Conservation (phyloP, 2,888 invertebrate species). For the Cataglyphis cursor region DNA sequence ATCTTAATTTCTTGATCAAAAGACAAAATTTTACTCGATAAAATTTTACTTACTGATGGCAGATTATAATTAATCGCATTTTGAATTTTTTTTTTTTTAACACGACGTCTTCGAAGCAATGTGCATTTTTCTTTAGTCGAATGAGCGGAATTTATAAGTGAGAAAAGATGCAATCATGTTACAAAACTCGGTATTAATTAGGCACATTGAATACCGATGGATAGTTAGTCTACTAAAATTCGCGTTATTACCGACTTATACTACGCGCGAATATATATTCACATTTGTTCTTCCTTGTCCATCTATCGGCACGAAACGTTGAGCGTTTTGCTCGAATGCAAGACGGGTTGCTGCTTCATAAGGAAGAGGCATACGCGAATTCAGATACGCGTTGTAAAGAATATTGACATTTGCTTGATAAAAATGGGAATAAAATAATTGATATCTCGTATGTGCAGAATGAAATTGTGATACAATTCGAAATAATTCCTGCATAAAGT, state of each 20-base stretch:
- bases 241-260: constrained; percentile 25
- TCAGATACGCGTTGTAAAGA: not conserved
- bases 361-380: not conserved
- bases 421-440: not conserved
- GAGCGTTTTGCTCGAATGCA: constrained; percentile 13
- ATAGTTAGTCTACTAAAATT: constrained; percentile 24
- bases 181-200: not conserved
- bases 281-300: not conserved
- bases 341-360: constrained; percentile 36
- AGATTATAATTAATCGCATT: not conserved
- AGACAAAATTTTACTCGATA: not conserved
- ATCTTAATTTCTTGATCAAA: not conserved
- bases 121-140: not conserved
- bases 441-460: not conserved
- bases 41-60: not conserved
- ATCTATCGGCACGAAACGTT: constrained; percentile 4
- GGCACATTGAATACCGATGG: not conserved
- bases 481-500: not conserved
- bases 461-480: not conserved
- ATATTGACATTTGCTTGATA: not conserved
- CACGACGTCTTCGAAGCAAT: not conserved
- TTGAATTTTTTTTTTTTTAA: not conserved
- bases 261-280: not conserved
- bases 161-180: not conserved
- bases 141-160: not conserved